Percentiles rank a stretch among this genome's conserved stretches.
Evolutionary conservation across 2,797 vertebrate genomes (phyloP).

Genomic region (Hylomyscus alleni): DNA sequence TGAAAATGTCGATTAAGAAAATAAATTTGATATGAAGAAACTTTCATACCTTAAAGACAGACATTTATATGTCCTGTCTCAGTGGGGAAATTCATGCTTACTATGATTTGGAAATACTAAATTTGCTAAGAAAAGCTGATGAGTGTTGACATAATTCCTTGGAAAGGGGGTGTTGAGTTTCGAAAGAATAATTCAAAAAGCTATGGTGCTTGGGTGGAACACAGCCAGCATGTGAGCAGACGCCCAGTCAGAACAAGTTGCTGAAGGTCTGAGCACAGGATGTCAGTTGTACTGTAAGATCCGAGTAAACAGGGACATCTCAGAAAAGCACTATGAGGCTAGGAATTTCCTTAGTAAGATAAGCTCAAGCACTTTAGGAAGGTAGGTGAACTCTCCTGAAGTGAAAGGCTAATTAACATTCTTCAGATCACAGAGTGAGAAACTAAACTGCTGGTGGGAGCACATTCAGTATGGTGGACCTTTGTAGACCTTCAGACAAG

Average conservation of each 20-base stretch:
- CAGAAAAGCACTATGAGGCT: too few relatives aligned
- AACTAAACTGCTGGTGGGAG: too few relatives aligned
- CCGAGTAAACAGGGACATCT: too few relatives aligned
- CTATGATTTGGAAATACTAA: constrained; percentile 40
- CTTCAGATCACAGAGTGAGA: too few relatives aligned
- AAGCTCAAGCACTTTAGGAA: too few relatives aligned
- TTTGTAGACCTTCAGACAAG: too few relatives aligned
- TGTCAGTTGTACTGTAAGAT: constrained; percentile 61
- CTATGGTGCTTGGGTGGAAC: constrained; percentile 64
- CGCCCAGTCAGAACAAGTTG: constrained; percentile 80
- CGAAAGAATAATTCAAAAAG: constrained; percentile 63
- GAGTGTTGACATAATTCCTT: constrained; percentile 62
- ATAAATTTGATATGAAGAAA: neutral
- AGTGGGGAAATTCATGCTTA: constrained; percentile 27
- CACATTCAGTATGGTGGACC: too few relatives aligned
- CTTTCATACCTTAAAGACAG: constrained; percentile 54
- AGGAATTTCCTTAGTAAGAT: too few relatives aligned
- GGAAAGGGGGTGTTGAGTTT: neutral
- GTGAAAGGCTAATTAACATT: too few relatives aligned
- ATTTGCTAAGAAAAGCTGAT: constrained; percentile 75
- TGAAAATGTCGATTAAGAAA: constrained; percentile 45
- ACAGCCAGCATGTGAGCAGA: constrained; percentile 78
- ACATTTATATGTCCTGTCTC: constrained; percentile 45
- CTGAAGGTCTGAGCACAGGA: constrained; percentile 68
- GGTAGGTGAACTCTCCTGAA: too few relatives aligned